A percentile compares a stretch with the other conserved stretches of the same genome.
These are phyloP conservation scores for Stylophora pistillata DNA, from an alignment of 64 coral and sea anemone species.

Conservation along the genomic window DNA sequence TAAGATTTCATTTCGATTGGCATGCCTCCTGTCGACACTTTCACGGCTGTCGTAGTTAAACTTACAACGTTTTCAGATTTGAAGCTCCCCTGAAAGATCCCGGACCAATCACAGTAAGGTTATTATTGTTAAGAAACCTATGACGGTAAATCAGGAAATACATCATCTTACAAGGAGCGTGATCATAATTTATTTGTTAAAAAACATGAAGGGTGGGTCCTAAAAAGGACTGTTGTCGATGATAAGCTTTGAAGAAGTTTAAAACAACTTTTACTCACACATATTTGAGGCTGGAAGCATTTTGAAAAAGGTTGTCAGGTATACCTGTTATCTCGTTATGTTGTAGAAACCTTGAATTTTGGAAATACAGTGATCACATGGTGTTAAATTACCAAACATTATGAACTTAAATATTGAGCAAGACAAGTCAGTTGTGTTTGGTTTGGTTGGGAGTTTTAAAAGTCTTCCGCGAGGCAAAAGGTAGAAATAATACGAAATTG, in stretches of 20 bases:
- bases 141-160: background rate
- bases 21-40: too few species aligned
- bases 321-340: conserved; percentile 44
- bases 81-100: conserved; percentile 16
- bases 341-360: conserved; percentile 30
- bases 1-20: background rate
- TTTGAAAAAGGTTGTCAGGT: conserved; percentile 34
- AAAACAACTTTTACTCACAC: conserved; percentile 38
- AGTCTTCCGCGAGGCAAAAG: background rate
- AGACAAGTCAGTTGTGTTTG: background rate
- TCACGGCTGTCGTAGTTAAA: background rate
- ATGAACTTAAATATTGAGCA: too few species aligned
- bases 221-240: too few species aligned
- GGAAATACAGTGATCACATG: background rate
- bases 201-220: too few species aligned
- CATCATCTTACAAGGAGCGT: background rate
- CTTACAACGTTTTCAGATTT: conserved; percentile 51
- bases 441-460: background rate
- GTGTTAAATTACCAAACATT: too few species aligned
- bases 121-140: conserved; percentile 49
- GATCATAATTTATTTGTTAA: too few species aligned
- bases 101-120: conserved; percentile 26
- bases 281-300: conserved; percentile 15
- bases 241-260: background rate
- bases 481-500: too few species aligned